Evolutionary conservation across 64 coral and sea anemone genomes (phyloP).

Genomic region (Pocillopora verrucosa): DNA sequence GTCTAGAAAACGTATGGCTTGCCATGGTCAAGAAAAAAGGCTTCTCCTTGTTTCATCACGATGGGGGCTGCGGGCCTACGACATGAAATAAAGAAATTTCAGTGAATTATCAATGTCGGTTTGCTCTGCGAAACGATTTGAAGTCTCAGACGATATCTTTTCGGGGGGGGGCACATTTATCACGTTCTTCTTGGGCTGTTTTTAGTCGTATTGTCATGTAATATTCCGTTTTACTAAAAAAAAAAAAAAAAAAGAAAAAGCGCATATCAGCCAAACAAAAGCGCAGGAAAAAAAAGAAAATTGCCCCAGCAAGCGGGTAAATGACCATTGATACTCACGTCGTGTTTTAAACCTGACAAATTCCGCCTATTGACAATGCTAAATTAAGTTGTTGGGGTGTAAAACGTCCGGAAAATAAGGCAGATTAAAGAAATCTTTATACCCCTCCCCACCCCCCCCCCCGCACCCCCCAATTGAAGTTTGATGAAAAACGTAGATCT

Average conservation of each 20-base stretch:
- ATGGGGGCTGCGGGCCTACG: background rate
- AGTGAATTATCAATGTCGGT: conserved; percentile 4
- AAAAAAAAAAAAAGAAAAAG: conserved; percentile 5
- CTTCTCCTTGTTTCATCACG: conserved; percentile 11
- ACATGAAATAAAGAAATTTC: conserved; percentile 6
- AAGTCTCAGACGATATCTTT: conserved; percentile 7
- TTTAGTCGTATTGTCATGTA: background rate
- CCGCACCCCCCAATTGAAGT: background rate
- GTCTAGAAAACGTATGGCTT: background rate
- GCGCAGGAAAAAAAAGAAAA: background rate
- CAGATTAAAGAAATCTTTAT: background rate
- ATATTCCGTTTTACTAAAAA: background rate
- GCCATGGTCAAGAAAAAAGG: background rate
- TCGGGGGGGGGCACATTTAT: conserved; percentile 23
- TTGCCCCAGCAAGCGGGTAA: conserved; percentile 30
- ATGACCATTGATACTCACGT: conserved; percentile 33
- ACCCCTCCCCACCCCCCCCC: too few species aligned
- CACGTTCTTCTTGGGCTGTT: background rate
- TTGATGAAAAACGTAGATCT: background rate
- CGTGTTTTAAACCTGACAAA: conserved; percentile 21
- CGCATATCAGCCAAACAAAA: conserved; percentile 43
- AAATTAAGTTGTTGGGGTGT: background rate
- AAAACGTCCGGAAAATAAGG: background rate
- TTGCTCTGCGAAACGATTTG: background rate
- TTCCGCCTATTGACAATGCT: conserved; percentile 1